Conservation (phyloP, 1,140 invertebrate genomes). For the Drosophila varians region DNA sequence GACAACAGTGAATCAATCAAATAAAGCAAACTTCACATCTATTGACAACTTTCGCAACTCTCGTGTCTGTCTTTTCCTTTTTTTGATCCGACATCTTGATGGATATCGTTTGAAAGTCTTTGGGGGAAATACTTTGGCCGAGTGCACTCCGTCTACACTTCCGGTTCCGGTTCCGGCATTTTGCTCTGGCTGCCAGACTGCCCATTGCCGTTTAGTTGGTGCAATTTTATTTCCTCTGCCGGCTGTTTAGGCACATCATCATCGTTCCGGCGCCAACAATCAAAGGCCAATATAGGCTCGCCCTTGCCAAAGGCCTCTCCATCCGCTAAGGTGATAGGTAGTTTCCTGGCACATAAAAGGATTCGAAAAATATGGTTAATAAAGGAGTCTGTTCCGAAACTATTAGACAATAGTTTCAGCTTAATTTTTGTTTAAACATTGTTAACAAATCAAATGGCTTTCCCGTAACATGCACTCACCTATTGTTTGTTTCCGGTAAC, state of each 20-base stretch:
- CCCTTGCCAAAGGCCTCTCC: slow-evolving; percentile 63
- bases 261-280: slow-evolving; percentile 73
- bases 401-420: too few relatives aligned
- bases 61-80: slow-evolving; percentile 25
- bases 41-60: slow-evolving; percentile 59
- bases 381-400: too few relatives aligned
- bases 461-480: slow-evolving; percentile 22
- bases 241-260: slow-evolving; percentile 52
- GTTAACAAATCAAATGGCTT: not conserved
- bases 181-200: not conserved
- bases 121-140: slow-evolving; percentile 13
- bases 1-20: slow-evolving; percentile 66
- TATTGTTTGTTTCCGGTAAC: slow-evolving; percentile 69
- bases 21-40: slow-evolving; percentile 78
- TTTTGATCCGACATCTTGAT: not conserved
- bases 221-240: slow-evolving; percentile 50
- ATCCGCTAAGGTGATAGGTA: slow-evolving; percentile 65
- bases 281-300: slow-evolving; percentile 83
- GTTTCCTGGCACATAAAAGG: slow-evolving; percentile 47
- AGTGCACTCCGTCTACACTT: slow-evolving; percentile 10
- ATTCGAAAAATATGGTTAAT: slow-evolving; percentile 6
- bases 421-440: too few relatives aligned
- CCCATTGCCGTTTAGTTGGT: slow-evolving; percentile 61
- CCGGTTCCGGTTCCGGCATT: slow-evolving; percentile 17
- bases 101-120: slow-evolving; percentile 12